phyloP scores from a whole-genome alignment of 2,888 invertebrate genomes.

The Scaptomyza flava region DNA sequence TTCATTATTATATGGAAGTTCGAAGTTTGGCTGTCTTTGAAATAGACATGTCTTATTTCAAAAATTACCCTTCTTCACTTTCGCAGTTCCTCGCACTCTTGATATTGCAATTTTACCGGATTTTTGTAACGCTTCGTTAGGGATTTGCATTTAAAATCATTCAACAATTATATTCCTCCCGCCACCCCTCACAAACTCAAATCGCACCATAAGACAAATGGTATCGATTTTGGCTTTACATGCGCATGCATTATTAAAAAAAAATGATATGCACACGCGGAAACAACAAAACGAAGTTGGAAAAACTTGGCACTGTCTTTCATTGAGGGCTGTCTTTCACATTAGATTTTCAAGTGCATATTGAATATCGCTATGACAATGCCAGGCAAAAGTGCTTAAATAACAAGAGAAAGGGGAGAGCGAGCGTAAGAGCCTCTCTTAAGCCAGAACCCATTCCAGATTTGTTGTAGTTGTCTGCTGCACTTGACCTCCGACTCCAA shows the following conservation, averaged over 20 bases:
- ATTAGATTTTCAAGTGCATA: slow-evolving; percentile 14
- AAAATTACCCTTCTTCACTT: neutral
- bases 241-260: slow-evolving; percentile 18
- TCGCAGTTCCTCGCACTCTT: neutral
- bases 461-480: slow-evolving; percentile 17
- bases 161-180: slow-evolving; percentile 4
- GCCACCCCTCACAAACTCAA: neutral
- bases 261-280: slow-evolving; percentile 18
- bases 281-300: slow-evolving; percentile 11
- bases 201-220: slow-evolving; percentile 30
- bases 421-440: neutral
- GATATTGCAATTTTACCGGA: slow-evolving; percentile 12
- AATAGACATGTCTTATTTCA: no score
- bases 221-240: slow-evolving; percentile 60
- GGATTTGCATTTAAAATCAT: slow-evolving; percentile 31
- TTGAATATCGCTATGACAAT: slow-evolving; percentile 43
- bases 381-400: slow-evolving; percentile 4
- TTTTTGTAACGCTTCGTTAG: neutral
- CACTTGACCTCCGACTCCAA: slow-evolving; percentile 56
- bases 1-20: no score
- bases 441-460: slow-evolving; percentile 26
- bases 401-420: slow-evolving; percentile 9
- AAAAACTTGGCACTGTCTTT: slow-evolving; percentile 17
- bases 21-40: no score
- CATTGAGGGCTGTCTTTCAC: slow-evolving; percentile 2